Evolutionary conservation across 2,113 vertebrate genomes (phyloP).

Genomic region (Nesoenas mayeri): DNA sequence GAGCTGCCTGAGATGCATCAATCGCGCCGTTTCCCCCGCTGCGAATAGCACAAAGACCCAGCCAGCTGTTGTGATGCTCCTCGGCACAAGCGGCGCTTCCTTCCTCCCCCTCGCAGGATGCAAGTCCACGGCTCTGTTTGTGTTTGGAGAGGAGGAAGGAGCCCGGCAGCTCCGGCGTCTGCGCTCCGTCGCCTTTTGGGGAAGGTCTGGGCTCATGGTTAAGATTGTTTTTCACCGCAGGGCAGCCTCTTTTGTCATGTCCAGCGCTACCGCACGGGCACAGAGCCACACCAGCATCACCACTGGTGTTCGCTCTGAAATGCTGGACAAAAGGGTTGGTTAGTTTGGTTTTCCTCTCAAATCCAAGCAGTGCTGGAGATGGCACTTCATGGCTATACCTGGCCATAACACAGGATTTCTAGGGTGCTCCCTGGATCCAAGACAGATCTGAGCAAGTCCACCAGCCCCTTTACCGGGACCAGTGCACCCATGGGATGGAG

Average conservation of each 20-base stretch:
- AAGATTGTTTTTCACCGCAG: neutral
- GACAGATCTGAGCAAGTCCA: neutral
- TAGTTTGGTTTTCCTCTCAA: neutral
- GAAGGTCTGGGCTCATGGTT: neutral
- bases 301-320: neutral
- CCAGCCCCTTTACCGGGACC: neutral
- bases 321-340: neutral
- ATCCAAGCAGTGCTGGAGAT: neutral
- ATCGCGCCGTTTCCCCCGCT: neutral
- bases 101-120: conserved; percentile 48
- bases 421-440: neutral
- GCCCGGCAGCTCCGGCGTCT: neutral
- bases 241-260: neutral
- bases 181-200: rapidly evolving
- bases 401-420: neutral
- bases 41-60: neutral
- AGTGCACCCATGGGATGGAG: neutral
- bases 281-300: neutral
- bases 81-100: conserved; percentile 16
- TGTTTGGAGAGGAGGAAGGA: conserved; percentile 50
- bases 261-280: neutral
- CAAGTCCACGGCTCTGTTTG: conserved; percentile 15
- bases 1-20: neutral
- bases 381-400: neutral
- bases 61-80: neutral